phyloP scores from a whole-genome alignment of 2,888 invertebrate species.

The Chironomus riparius region DNA sequence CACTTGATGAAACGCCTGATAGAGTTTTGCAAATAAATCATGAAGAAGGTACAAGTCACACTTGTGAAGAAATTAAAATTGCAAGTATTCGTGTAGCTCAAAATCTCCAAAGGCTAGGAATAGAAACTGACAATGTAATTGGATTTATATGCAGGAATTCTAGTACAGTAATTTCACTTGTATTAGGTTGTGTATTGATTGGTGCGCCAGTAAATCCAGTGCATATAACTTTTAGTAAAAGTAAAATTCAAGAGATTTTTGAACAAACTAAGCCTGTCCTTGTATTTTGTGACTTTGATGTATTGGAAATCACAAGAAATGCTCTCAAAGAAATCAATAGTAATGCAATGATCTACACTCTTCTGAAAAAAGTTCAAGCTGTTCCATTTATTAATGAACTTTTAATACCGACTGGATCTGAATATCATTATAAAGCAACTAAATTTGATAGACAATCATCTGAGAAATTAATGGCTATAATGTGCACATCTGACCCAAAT shows the following conservation, averaged over 20 bases:
- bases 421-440: constrained; percentile 4
- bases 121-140: constrained; percentile 29
- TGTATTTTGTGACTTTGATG: constrained; percentile 18
- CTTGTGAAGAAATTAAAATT: constrained; percentile 20
- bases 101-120: constrained; percentile 29
- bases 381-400: constrained; percentile 21
- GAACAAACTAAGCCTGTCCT: background rate
- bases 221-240: constrained; percentile 15
- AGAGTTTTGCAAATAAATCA: constrained; percentile 27
- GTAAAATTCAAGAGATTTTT: constrained; percentile 12
- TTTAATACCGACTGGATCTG: constrained; percentile 13
- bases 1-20: constrained; percentile 6
- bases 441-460: constrained; percentile 9
- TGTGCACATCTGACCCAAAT: background rate
- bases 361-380: constrained; percentile 9
- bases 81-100: constrained; percentile 27
- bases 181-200: constrained; percentile 32
- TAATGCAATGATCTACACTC: constrained; percentile 17
- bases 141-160: constrained; percentile 37
- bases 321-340: constrained; percentile 15
- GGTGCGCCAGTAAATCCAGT: constrained; percentile 38
- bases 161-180: constrained; percentile 35
- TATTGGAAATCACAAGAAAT: constrained; percentile 4
- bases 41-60: constrained; percentile 1
- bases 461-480: constrained; percentile 14